phyloP scores from a whole-genome alignment of 2,113 vertebrate species.

The Ahaetulla prasina region DNA sequence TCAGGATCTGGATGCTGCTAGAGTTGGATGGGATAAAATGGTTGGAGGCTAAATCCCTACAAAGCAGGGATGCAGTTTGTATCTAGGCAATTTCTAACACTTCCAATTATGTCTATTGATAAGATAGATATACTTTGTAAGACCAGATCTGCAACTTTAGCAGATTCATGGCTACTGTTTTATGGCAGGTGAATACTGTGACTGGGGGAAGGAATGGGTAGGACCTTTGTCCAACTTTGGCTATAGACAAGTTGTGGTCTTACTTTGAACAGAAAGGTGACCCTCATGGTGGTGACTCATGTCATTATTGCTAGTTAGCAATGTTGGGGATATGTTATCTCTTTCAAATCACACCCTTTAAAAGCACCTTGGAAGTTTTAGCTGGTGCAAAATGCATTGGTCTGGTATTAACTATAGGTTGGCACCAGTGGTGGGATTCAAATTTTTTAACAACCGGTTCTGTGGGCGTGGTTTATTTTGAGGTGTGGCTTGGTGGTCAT shows the following conservation, averaged over 20 bases:
- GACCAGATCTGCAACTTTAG: no score
- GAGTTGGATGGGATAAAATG: neutral
- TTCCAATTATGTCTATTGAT: no score
- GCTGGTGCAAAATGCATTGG: neutral
- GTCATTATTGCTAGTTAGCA: neutral
- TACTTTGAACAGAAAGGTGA: neutral
- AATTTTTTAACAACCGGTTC: no score
- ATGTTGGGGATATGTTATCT: neutral
- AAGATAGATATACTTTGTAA: no score
- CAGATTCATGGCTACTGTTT: neutral
- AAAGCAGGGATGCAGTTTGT: no score
- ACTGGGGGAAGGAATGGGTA: neutral
- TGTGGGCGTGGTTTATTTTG: no score
- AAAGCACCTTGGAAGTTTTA: neutral
- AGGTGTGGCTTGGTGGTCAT: no score
- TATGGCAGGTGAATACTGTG: neutral
- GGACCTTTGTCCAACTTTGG: neutral
- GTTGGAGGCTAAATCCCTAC: neutral
- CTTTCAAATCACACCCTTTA: neutral
- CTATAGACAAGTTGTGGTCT: neutral
- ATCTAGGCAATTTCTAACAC: no score
- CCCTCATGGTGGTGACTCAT: neutral
- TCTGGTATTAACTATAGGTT: neutral
- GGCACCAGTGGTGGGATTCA: no score
- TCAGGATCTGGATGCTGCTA: neutral